Conservation (phyloP, 1,140 invertebrate species). For the Pseudomyrmex pallidus region DNA sequence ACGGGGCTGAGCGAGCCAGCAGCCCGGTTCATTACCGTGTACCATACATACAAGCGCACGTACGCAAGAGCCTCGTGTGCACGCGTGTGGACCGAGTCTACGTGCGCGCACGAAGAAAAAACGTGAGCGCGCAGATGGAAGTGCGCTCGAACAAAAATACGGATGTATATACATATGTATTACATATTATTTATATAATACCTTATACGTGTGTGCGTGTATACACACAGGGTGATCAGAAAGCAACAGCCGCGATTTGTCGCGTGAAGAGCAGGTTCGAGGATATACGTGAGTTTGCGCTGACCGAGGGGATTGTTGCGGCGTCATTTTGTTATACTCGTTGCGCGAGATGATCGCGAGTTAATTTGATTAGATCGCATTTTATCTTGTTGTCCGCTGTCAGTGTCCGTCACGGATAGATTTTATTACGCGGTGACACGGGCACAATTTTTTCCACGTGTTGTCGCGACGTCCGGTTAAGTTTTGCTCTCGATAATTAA, state of each 20-base stretch:
- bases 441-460: too few relatives aligned
- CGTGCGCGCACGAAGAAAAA: constrained; percentile 53
- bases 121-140: constrained; percentile 44
- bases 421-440: too few relatives aligned
- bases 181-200: too few relatives aligned
- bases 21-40: constrained; percentile 56
- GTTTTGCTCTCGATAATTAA: not conserved
- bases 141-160: constrained; percentile 54
- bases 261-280: not conserved
- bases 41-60: constrained; percentile 27
- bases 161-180: not conserved
- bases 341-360: not conserved
- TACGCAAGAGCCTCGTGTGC: constrained; percentile 29
- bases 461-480: too few relatives aligned
- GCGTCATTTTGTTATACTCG: not conserved
- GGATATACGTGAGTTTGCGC: constrained; percentile 1
- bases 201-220: too few relatives aligned
- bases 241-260: constrained; percentile 52
- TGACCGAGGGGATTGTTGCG: not conserved
- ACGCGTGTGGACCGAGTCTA: constrained; percentile 44
- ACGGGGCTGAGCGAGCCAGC: constrained; percentile 12
- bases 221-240: constrained; percentile 39
- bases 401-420: too few relatives aligned
- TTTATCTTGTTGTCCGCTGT: not conserved
- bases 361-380: not conserved